Evolutionary conservation across 2,888 invertebrate genomes (phyloP), one percentile per base, ranked within the genome.

Genomic region (Erebia palarica): DNA sequence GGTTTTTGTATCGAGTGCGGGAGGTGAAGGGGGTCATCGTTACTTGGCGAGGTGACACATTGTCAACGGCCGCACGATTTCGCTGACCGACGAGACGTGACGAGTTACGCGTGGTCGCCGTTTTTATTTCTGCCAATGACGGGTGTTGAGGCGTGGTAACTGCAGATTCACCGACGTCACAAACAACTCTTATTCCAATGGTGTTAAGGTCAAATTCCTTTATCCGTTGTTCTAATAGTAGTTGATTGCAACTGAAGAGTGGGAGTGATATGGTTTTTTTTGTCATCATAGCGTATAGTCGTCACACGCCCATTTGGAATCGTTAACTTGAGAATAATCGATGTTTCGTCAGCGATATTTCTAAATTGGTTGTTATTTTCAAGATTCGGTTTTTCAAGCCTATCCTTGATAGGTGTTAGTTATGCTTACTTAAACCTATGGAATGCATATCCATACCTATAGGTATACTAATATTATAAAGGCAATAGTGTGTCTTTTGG

Each of bases 71-170:
- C 86, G 88, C 92, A 91, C 92, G 92, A 92, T 91, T 90, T 91
- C 90, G 84, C 90, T 90, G 91, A 87, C 91, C 91, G 87, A 80
- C 88, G 84, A 88, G 86, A 91, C 91, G 92, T 92, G 92, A 92
- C 92, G 86, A 88, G 92, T 89, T 91, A 92, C 92, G 92, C 92
- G 92, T 91, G 90, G 90, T 88, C 87, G 90, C 87, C 88, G 91
- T 92, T 92, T 93, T 92, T 92, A 92, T 92, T 92, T 93, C 92
- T 93, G 92, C 92, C 92, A 93, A 93, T 93, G 92, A 92, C 92
- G 89, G 87, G 90, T 91, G 91, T 87, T 87, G 92, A 92, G 92
- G 92, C 92, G 92, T 92, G 92, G 92, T 92, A 83, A 83, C 82
- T 86, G 85, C 83, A 83, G 82, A 85, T 83, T 81, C 78, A 76